Evolutionary conservation across 2,888 invertebrate genomes (phyloP), one percentile per base, ranked within the genome.

Genomic region (Lasius platythorax): DNA sequence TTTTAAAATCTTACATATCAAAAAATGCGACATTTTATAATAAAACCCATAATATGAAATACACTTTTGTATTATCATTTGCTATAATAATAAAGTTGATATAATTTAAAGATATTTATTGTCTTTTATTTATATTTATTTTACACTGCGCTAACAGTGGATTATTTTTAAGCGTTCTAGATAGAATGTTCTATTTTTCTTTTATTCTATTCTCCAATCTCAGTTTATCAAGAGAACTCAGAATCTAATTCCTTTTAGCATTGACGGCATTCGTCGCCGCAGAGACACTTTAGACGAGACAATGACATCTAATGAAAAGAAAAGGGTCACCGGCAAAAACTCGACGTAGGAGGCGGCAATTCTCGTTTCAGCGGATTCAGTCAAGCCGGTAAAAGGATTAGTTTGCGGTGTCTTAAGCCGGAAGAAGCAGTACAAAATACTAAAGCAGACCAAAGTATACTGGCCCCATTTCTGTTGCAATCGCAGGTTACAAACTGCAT

Each of bases 321-420:
- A 79, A 70, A 70, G 18, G 33, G 23, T 46, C 18, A 23, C 4
- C 33, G 33, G 1, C 8, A 79, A 79, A 79, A 58, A 46, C 46
- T 33, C 11, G 23, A 70, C 43, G 37, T 67, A 67, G 56, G n/a
- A 79, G 9, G 46, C 18, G 37, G 61, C 46, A 72, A 70, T 79
- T 37, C n/a, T 50, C 61, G 79, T 68, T 68, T 78, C 30, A 46
- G 28, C 15, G 53, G 79, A 79, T 79, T 79, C 70, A 70, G 70
- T 70, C 79, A 68, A 79, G 23, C 70, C 33, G 58, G 70, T 79
- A 79, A 79, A 79, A 70, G 70, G 70, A 70, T 79, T 79, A 79
- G 58, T 1, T 23, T 33, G 46, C 70, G 79, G 70, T 78, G 56
- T 70, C 70, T 79, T 79, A 70, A 79, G 46, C 46, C 37, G 72